A percentile compares a stretch with the other conserved stretches of the same genome.
These are phyloP conservation scores for Caenorhabditis plicata DNA, from an alignment of 2,888 invertebrate genomes.

Conservation along the genomic window DNA sequence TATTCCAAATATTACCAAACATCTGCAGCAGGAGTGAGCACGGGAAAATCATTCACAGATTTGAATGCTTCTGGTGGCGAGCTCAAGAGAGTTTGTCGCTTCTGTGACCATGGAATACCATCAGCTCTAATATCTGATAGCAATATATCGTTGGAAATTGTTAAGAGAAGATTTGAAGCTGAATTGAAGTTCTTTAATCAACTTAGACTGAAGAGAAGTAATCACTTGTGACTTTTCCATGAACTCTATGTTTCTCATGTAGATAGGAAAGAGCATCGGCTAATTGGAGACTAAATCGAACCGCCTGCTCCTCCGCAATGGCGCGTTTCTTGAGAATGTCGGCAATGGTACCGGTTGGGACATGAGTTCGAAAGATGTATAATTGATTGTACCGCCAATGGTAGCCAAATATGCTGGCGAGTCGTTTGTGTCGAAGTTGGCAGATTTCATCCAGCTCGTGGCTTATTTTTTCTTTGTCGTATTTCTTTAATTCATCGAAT, in stretches of 20 bases:
- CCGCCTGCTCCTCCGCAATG: constrained; percentile 15
- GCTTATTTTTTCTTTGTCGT: constrained; percentile 13
- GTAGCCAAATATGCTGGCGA: constrained; percentile 24
- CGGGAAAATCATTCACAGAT: constrained; percentile 17
- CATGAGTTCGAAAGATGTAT: constrained; percentile 30
- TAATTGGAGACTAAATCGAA: constrained; percentile 29
- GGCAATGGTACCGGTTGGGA: constrained; percentile 37
- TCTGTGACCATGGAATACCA: constrained; percentile 26
- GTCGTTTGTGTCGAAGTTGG: constrained; percentile 19
- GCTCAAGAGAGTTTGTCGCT: constrained; percentile 27
- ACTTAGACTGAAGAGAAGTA: constrained; percentile 2
- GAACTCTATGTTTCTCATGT: constrained; percentile 25
- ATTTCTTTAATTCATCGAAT: too few species aligned
- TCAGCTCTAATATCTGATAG: constrained; percentile 28
- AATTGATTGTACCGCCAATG: constrained; percentile 12
- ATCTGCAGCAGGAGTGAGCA: constrained; percentile 28
- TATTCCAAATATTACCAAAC: constrained; percentile 19
- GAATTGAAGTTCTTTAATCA: constrained; percentile 2
- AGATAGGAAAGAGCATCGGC: constrained; percentile 30
- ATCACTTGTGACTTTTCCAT: constrained; percentile 37
- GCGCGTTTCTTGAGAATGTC: constrained; percentile 33
- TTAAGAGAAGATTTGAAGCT: constrained; percentile 39
- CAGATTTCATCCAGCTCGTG: constrained; percentile 16
- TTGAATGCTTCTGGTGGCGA: constrained; percentile 41
- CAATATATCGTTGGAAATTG: constrained; percentile 39